Evolutionary conservation across 2,797 vertebrate genomes (phyloP), one percentile per base, ranked within the genome.

Genomic region (Atherinosoma microstoma): DNA sequence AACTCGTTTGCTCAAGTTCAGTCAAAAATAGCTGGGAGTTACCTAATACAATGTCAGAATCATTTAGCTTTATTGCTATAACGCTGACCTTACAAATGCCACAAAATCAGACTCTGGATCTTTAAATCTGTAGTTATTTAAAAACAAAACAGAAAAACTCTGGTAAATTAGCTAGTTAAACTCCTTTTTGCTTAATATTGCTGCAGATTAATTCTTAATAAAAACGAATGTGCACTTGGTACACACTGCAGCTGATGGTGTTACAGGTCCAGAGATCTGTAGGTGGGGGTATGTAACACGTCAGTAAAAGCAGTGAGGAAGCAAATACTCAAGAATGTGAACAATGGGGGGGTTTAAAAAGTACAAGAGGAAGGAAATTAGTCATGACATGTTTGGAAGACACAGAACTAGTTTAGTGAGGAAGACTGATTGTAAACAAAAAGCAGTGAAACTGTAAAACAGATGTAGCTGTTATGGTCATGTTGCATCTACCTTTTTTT

Each of bases 1-100:
- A 79, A 76, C 56, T 36, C 15, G 35, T 64, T 78, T 82, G 38
- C 65, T 45, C 42, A 73, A 76, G n/a, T 67, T 24, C 0, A 27
- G 16, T 57, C 1, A 35, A 24, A 70, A 75, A 73, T 7, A 20
- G 62, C 15, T 13, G 2, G 6, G 54, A 18, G 58, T 69, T 62
- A 18, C 16, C 6, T 1, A 30, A 47, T 20, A 38, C 64, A 53
- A 57, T 36, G 1, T 13, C 51, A 65, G 22, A 64, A 57, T 29
- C 32, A 20, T 54, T 42, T 16, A 56, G 35, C 13, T 62, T 67
- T 11, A 11, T 56, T 4, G 8, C 9, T 36, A 3, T 59, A 13
- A 58, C 22, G 12, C 8, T n/a, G 16, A 66, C 3, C 11, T 45
- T 7, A 24, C 6, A 16, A 56, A 70, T 35, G 34, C 1, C 3